Conservation (phyloP, 2,888 invertebrate genomes). For the Thereva unica region DNA sequence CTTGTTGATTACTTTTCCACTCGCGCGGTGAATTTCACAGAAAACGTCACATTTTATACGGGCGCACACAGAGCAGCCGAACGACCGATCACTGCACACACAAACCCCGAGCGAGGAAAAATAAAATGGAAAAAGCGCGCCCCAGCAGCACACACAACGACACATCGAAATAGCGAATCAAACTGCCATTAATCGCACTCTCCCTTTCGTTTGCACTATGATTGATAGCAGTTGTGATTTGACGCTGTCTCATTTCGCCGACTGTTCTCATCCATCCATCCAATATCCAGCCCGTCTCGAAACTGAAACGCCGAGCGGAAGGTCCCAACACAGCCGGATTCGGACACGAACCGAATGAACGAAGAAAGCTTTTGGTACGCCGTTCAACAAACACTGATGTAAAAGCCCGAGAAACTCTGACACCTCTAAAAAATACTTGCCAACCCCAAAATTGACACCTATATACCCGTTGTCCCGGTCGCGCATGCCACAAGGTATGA, state of each 20-base stretch:
- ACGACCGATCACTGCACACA: not conserved
- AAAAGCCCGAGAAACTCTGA: constrained; percentile 7
- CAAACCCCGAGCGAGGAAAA: not conserved
- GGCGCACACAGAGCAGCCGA: constrained; percentile 18
- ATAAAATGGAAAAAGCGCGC: constrained; percentile 18
- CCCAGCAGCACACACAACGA: constrained; percentile 3
- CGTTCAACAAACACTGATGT: constrained; percentile 18
- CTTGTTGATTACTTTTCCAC: constrained; percentile 12
- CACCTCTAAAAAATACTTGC: constrained; percentile 19
- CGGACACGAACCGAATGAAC: too few relatives aligned
- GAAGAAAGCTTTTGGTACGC: not conserved
- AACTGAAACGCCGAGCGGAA: constrained; percentile 7
- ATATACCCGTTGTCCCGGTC: not conserved
- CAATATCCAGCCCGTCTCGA: constrained; percentile 39
- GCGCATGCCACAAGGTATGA: not conserved
- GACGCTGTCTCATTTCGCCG: constrained; percentile 45
- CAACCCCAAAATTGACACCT: constrained; percentile 34
- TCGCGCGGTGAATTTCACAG: constrained; percentile 8
- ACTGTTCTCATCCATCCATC: constrained; percentile 43
- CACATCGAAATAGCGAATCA: constrained; percentile 43
- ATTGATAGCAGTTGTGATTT: constrained; percentile 44
- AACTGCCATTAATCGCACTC: constrained; percentile 47
- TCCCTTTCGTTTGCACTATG: constrained; percentile 47
- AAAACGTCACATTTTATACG: not conserved
- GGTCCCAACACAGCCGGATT: not conserved